Base-by-base conservation (phyloP, 2,888 invertebrate species). In the Terebella lapidaria region DNA sequence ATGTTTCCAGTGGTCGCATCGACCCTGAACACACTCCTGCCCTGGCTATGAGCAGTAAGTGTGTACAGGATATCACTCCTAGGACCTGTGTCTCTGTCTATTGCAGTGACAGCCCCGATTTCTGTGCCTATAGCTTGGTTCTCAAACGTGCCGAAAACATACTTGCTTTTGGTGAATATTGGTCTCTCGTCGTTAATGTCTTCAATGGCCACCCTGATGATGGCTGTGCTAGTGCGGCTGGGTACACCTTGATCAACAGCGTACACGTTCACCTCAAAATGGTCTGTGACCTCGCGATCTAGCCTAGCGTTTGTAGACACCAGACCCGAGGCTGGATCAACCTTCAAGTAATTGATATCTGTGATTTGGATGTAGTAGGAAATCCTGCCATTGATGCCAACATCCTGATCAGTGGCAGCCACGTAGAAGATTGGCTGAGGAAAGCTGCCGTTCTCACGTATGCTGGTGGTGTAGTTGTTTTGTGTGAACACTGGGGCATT, bases 1-100 rank as follows among this genome's bases (percentile, higher is more conserved):
- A 96, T 88, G 15, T 89, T 85, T 0, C 95, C 96, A 0, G 89
- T 87, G 56, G 88, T 85, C 0, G 90, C 83, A 77, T 95, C 92
- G 57, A 96, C 89, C 26, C n/a, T n/a, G 29, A 30, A 54, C 10
- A 30, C 10, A 24, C 22, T 18, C 18, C 22, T 22, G 15, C 20
- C 5, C 24, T 22, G 22, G 42, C 15, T 10, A 24, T 22, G 24
- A 10, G 22, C 24, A 22, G 27, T 49, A 15, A 67, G 51, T 22
- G 63, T 28, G 54, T 59, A 67, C 22, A 24, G 18, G 47, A 66
- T 58, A 22, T 56, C 30, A 26, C 58, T 66, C 49, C 60, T 57
- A 10, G 67, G 65, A 1, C 58, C 35, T 5, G 59, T 46, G 58
- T 67, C 67, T 5, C 27, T 42, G 58, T 67, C 67, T 15, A 56